Base-by-base conservation (phyloP, 2,888 invertebrate genomes). In the Trimorus sp. region DNA sequence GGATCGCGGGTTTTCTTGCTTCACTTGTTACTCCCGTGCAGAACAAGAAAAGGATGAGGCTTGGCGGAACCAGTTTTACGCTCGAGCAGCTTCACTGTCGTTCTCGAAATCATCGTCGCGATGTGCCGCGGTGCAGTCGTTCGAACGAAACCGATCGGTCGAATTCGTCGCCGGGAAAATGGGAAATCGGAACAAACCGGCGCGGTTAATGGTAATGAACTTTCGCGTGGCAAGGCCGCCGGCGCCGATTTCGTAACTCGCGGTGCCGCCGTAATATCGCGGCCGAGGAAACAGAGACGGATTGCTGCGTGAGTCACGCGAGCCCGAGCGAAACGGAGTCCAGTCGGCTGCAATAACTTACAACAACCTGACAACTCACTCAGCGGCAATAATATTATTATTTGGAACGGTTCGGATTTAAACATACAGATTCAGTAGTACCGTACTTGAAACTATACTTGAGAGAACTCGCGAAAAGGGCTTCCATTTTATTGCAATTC, bases 171-270 rank as follows among this genome's bases (percentile, higher is more conserved):
- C 26, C 26, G 4, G 26, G 26, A 26, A 26, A 26, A 26, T 4
- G 26, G 26, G 26, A 26, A 26, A 26, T 3, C 26, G 26, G 26
- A 26, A 26, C 26, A 26, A 26, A 26, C 1, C 26, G 26, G 1
- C 26, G 84, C 87, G 89, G 89, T 88, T 88, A 89, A 90, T 90
- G 90, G 91, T 91, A 91, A 91, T 91, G 91, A 91, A 91, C 91
- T 91, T 90, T 90, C 88, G 87, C 87, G 85, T 86, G 87, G 87
- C 90, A 91, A 91, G 90, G 91, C 87, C 91, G 89, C 75, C 75
- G 85, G 86, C 86, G 85, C 88, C 87, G 90, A 90, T 90, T 90
- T 90, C 90, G 89, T 89, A 89, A 90, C 83, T 79, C 82, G 73
- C 60, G 66, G 71, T 69, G 63, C 82, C 75, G 51, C 51, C 53